Conservation (phyloP, 2,797 vertebrate species). For the Carduelis carduelis region DNA sequence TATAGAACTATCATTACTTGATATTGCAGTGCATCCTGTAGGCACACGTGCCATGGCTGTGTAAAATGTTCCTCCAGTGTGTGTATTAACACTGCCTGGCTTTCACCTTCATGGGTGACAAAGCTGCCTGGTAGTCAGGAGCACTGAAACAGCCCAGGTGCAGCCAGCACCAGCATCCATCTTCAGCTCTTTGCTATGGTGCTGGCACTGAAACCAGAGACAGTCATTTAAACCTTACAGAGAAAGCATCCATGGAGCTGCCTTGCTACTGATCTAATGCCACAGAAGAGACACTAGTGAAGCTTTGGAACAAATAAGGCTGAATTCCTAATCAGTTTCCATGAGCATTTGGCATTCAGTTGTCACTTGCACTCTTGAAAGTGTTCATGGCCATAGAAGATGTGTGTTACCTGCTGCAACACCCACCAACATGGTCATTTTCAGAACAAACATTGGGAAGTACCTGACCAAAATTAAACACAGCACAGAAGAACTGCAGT, state of each 20-base stretch:
- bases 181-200: background rate
- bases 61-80: background rate
- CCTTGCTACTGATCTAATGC: background rate
- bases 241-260: background rate
- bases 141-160: background rate
- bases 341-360: background rate
- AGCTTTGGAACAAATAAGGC: background rate
- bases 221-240: background rate
- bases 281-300: background rate
- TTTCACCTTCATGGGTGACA: background rate
- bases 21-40: background rate
- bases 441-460: slow-evolving; percentile 8
- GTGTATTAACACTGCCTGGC: background rate
- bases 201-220: background rate
- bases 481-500: slow-evolving; percentile 94
- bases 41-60: background rate
- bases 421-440: slow-evolving; percentile 5
- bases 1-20: background rate
- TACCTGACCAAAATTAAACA: slow-evolving; percentile 96
- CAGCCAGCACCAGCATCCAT: background rate
- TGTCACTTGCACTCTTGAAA: background rate
- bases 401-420: background rate
- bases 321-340: background rate
- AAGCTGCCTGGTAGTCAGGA: background rate
- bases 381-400: background rate